These are phyloP conservation scores for Eleutherodactylus coqui DNA, from an alignment of 2,797 vertebrate species.

Conservation along the genomic window DNA sequence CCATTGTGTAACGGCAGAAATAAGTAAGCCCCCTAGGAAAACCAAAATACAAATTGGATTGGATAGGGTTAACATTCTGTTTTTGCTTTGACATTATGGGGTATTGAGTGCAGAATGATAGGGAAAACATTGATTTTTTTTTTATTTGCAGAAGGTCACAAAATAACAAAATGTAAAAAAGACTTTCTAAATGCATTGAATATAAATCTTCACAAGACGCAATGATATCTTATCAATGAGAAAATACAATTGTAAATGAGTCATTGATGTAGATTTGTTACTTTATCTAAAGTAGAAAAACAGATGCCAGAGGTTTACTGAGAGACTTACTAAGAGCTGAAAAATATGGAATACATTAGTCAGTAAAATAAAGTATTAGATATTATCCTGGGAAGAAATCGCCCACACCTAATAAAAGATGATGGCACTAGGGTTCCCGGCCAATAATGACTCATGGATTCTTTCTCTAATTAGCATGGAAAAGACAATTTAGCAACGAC, in stretches of 20 bases:
- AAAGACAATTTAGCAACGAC: conserved; percentile 7
- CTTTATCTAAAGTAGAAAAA: conserved; percentile 46
- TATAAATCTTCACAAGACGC: conserved; percentile 53
- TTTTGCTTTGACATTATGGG: too few relatives aligned
- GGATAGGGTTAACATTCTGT: too few relatives aligned
- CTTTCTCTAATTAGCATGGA: conserved; percentile 56
- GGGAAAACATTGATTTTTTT: too few relatives aligned
- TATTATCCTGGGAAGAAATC: conserved; percentile 64
- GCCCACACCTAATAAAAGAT: conserved; percentile 65
- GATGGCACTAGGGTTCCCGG: conserved; percentile 62
- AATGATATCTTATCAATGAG: conserved; percentile 32
- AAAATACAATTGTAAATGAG: conserved; percentile 27
- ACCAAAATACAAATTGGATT: too few relatives aligned
- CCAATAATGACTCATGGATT: conserved; percentile 65
- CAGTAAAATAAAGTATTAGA: conserved; percentile 67
- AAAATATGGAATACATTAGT: conserved; percentile 65
- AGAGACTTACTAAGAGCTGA: conserved; percentile 63
- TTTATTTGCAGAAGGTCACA: too few relatives aligned
- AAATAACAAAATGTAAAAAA: neutral
- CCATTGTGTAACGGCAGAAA: too few relatives aligned
- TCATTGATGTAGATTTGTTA: conserved; percentile 60
- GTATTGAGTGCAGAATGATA: too few relatives aligned
- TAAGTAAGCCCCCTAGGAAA: too few relatives aligned
- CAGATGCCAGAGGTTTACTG: neutral
- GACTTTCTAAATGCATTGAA: too few relatives aligned